These are phyloP conservation scores for Girardia tigrina DNA, from an alignment of 2,888 invertebrate species.

Conservation along the genomic window DNA sequence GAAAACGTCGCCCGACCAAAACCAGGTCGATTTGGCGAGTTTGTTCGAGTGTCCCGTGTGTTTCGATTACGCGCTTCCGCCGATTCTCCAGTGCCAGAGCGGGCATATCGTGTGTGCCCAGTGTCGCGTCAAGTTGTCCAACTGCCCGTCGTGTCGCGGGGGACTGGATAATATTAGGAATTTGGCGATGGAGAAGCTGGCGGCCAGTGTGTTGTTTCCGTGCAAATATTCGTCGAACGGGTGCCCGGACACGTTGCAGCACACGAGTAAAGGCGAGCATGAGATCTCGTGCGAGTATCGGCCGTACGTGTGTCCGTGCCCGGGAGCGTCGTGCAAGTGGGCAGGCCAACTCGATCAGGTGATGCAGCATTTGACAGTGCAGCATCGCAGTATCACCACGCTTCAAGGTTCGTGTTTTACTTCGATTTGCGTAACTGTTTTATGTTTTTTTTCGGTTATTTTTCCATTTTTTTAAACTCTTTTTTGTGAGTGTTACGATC, in stretches of 20 bases:
- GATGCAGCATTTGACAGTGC: conserved; percentile 84
- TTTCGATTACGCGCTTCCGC: conserved; percentile 96
- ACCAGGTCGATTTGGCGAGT: conserved; percentile 44
- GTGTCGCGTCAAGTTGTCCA: conserved; percentile 85
- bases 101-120: conserved; percentile 94
- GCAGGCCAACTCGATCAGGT: conserved; percentile 92
- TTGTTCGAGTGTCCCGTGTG: conserved; percentile 63
- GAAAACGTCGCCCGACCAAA: neutral
- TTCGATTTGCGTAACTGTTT: too few relatives aligned
- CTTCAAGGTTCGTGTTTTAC: too few relatives aligned
- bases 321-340: conserved; percentile 99
- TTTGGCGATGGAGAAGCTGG: conserved; percentile 97
- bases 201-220: conserved; percentile 91
- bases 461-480: too few relatives aligned
- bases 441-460: too few relatives aligned
- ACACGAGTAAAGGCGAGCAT: conserved; percentile 95
- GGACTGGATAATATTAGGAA: conserved; percentile 91
- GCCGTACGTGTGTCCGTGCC: conserved; percentile 95
- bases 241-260: conserved; percentile 74
- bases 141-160: conserved; percentile 94
- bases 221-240: conserved; percentile 94
- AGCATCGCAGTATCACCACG: conserved; percentile 87
- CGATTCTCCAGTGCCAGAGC: conserved; percentile 92
- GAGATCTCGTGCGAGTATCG: conserved; percentile 93
- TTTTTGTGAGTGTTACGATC: too few relatives aligned